phyloP scores from a whole-genome alignment of 2,113 vertebrate genomes.

The Clarias gariepinus region DNA sequence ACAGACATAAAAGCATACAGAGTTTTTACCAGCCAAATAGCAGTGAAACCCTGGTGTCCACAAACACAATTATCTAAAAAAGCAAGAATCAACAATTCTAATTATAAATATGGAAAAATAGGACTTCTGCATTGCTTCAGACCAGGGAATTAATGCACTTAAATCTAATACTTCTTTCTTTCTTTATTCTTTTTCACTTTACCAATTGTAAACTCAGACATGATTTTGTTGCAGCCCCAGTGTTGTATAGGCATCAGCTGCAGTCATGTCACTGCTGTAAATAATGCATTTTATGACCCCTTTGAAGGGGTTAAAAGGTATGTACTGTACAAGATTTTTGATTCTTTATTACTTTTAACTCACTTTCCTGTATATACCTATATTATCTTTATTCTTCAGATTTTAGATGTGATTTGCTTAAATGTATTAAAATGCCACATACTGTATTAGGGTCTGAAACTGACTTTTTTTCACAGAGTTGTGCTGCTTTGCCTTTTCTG shows the following conservation, averaged over 20 bases:
- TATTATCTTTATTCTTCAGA: not conserved
- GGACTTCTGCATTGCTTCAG: not conserved
- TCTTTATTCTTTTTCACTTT: not conserved
- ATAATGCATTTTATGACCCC: accelerated
- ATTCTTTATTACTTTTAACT: not conserved
- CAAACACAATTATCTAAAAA: not conserved
- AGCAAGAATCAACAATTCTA: not conserved
- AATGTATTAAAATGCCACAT: not conserved
- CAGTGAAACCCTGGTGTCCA: too few species aligned
- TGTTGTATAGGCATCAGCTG: slow-evolving; percentile 70
- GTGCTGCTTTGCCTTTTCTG: too few species aligned
- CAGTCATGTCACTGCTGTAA: slow-evolving; percentile 3
- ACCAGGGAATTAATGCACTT: not conserved
- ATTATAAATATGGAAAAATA: not conserved
- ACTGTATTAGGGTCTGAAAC: not conserved
- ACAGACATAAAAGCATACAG: too few species aligned
- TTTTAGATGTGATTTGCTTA: not conserved
- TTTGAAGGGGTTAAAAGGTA: not conserved
- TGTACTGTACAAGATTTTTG: slow-evolving; percentile 40
- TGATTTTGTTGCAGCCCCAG: slow-evolving; percentile 61
- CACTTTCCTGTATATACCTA: not conserved
- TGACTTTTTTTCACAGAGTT: too few species aligned
- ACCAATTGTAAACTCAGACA: not conserved
- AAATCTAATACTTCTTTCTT: not conserved
- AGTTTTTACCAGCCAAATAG: too few species aligned